These are phyloP conservation scores for Tachyglossus aculeatus DNA, from an alignment of 2,797 vertebrate genomes.

Conservation along the genomic window DNA sequence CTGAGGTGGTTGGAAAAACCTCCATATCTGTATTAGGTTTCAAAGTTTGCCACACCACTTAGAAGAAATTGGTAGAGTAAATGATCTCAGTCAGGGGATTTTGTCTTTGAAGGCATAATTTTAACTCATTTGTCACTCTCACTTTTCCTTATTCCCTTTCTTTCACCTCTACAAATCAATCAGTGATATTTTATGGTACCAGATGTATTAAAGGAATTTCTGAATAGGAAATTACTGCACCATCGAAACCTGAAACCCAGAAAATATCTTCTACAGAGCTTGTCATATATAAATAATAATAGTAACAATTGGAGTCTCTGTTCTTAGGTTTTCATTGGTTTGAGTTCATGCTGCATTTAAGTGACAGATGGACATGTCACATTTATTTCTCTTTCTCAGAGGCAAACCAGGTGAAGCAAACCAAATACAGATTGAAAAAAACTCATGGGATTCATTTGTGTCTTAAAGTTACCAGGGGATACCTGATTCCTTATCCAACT, in stretches of 20 bases:
- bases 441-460: too few species aligned
- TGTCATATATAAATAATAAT: conserved; percentile 1
- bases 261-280: conserved; percentile 38
- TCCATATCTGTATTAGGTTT: too few species aligned
- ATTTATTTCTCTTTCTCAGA: conserved; percentile 50
- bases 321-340: conserved; percentile 55
- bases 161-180: background rate
- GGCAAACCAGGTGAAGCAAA: too few species aligned
- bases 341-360: conserved; percentile 42
- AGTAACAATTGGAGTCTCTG: conserved; percentile 46
- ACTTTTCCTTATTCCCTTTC: background rate
- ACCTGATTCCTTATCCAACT: too few species aligned
- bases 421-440: too few species aligned
- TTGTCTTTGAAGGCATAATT: conserved; percentile 2
- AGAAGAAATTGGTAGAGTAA: conserved; percentile 14
- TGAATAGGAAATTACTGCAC: background rate
- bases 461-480: too few species aligned
- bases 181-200: too few species aligned
- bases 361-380: conserved; percentile 38
- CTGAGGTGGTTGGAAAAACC: too few species aligned
- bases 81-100: conserved; percentile 1
- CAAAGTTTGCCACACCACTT: too few species aligned
- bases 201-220: conserved; percentile 13
- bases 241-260: background rate
- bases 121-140: conserved; percentile 1